Evolutionary conservation across 23 tunicate genomes (phyloP).

Genomic region (Ciona savignyi): DNA sequence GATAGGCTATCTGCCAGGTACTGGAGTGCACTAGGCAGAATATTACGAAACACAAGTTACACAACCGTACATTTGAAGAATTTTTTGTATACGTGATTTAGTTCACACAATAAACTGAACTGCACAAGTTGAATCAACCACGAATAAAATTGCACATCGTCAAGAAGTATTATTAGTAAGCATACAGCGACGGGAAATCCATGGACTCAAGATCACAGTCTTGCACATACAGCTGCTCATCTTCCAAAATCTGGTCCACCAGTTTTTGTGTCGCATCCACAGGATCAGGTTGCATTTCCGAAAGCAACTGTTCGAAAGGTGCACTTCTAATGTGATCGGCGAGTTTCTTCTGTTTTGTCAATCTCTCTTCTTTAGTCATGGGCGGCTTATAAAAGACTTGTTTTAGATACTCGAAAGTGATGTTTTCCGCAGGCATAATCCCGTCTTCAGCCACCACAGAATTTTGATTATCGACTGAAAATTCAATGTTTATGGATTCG

Average conservation of each 20-base stretch:
- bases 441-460: slow-evolving; percentile 23
- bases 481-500: slow-evolving; percentile 60
- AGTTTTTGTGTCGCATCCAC: slow-evolving; percentile 8
- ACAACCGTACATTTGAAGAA: too few relatives aligned
- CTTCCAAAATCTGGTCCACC: slow-evolving; percentile 6
- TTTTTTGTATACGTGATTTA: too few relatives aligned
- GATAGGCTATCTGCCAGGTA: too few relatives aligned
- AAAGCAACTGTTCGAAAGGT: slow-evolving; percentile 79
- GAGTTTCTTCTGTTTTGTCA: slow-evolving; percentile 22
- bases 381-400: slow-evolving; percentile 47
- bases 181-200: slow-evolving; percentile 7
- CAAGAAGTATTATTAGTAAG: background rate
- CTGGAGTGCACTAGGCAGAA: too few relatives aligned
- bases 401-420: slow-evolving; percentile 70
- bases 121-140: background rate
- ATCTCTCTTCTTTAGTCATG: slow-evolving; percentile 18
- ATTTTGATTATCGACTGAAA: slow-evolving; percentile 11
- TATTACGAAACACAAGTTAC: too few relatives aligned
- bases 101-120: too few relatives aligned
- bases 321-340: slow-evolving; percentile 53
- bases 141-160: too few relatives aligned
- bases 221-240: slow-evolving; percentile 1
- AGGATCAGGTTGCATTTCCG: slow-evolving; percentile 79
- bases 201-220: slow-evolving; percentile 7
- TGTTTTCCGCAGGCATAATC: slow-evolving; percentile 31